Evolutionary conservation across 2,888 invertebrate species (phyloP).

Genomic region (Macrosoma leucophasiata): DNA sequence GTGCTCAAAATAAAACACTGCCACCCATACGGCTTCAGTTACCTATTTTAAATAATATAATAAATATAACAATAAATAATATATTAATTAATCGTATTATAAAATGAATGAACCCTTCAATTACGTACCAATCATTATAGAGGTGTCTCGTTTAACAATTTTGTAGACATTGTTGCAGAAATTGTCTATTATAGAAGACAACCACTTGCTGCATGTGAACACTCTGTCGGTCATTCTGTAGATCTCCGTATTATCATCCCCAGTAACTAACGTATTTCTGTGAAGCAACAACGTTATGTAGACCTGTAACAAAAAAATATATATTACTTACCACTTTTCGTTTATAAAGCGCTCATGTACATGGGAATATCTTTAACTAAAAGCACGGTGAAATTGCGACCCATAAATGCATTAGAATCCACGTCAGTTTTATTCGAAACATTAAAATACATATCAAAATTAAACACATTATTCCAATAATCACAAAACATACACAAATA

Average conservation of each 20-base stretch:
- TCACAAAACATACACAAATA: not conserved
- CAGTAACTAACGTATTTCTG: constrained; percentile 28
- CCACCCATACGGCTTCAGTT: too few relatives aligned
- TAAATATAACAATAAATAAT: too few relatives aligned
- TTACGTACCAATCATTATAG: constrained; percentile 50
- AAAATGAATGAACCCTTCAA: not conserved
- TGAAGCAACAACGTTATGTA: constrained; percentile 39
- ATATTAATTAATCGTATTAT: too few relatives aligned
- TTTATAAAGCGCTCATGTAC: constrained; percentile 2
- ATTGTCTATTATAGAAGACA: constrained; percentile 48
- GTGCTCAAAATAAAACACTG: too few relatives aligned
- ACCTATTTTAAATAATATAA: too few relatives aligned
- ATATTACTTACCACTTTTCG: not conserved
- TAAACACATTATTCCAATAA: not conserved
- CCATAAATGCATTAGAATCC: not conserved
- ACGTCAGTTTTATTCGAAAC: not conserved
- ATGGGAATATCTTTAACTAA: not conserved
- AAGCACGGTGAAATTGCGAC: not conserved
- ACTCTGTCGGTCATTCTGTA: constrained; percentile 49
- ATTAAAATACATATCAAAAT: not conserved
- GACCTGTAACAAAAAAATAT: constrained; percentile 40
- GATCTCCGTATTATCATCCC: constrained; percentile 30
- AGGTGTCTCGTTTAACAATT: constrained; percentile 59
- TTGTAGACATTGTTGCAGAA: constrained; percentile 54
- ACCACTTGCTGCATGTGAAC: constrained; percentile 48